phyloP scores from a whole-genome alignment of 2,113 vertebrate genomes.

The Hepsetus odoe region DNA sequence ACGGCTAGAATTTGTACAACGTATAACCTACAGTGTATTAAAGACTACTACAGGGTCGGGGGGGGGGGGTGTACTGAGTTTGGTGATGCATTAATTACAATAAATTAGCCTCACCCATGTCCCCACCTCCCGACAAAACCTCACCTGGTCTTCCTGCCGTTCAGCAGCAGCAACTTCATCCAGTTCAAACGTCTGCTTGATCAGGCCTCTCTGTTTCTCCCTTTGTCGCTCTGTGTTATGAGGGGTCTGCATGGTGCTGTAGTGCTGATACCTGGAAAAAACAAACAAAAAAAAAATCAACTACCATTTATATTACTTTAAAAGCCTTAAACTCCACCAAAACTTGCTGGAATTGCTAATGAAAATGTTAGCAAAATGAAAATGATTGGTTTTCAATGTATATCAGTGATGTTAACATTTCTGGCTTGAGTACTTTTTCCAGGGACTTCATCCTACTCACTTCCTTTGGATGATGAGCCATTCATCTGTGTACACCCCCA shows the following conservation, averaged over 20 bases:
- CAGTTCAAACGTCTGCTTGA: conserved; percentile 86
- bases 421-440: not conserved
- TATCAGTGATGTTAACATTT: not conserved
- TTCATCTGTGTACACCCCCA: conserved; percentile 87
- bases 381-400: not conserved
- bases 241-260: conserved; percentile 78
- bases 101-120: too few relatives aligned
- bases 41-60: too few relatives aligned
- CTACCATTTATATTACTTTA: not conserved
- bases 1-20: too few relatives aligned
- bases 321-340: not conserved
- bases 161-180: conserved; percentile 76
- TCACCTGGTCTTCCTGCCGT: conserved; percentile 82
- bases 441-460: conserved; percentile 66
- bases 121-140: not conserved
- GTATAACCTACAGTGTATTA: too few relatives aligned
- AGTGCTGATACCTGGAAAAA: conserved; percentile 79
- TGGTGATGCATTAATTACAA: too few relatives aligned
- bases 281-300: not conserved
- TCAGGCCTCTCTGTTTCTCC: conserved; percentile 82
- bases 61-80: too few relatives aligned
- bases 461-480: conserved; percentile 89
- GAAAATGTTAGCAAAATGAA: not conserved
- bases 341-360: not conserved
- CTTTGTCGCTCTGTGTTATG: conserved; percentile 81